Evolutionary conservation across 2,113 vertebrate genomes (phyloP), one percentile per base, ranked within the genome.

Genomic region (Peromyscus maniculatus): DNA sequence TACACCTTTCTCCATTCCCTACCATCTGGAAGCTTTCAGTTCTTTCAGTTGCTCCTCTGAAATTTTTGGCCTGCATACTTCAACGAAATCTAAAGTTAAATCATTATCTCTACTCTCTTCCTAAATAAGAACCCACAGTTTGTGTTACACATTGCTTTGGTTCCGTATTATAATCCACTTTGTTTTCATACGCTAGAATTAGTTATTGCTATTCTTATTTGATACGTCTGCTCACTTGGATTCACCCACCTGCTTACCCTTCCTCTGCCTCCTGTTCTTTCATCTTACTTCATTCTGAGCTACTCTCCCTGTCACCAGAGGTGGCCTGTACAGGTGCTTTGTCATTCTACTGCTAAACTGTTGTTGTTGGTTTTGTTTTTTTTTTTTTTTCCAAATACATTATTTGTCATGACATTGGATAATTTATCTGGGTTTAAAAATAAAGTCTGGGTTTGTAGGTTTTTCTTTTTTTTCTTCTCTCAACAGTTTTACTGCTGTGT

Each of bases 31-130:
- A 94, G 9, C 80, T 95, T 97, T 91, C 36, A 78, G 9, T 84
- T 95, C 82, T 93, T 96, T 91, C 93, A 94, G 57, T 89, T 84
- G 46, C 36, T 89, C 46, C 36, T 88, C 77, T 91, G 94, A 89
- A 86, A 89, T 64, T 96, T 91, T 94, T 94, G 89, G 82, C 69
- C 66, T 64, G 39, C 43, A 13, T 95, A 78, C 43, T 89, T 94
- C 57, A 93, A 28, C 89, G n/a, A 92, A 94, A 93, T 93, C 69
- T 96, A 46, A 94, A 94, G 80, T 96, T 92, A 96, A 91, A 69
- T 96, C 66, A 86, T 39, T 87, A 71, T 84, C 71, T 91, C 49
- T 75, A 16, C 31, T 80, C 24, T 84, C 26, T 77, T 94, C 64
- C 59, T 39, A 80, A 91, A 26, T 78, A 97, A 80, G 77, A 91